Percentiles rank a stretch among this genome's conserved stretches.
Evolutionary conservation across 1,140 invertebrate species (phyloP).

Genomic region (Pseudoatta argentina): DNA sequence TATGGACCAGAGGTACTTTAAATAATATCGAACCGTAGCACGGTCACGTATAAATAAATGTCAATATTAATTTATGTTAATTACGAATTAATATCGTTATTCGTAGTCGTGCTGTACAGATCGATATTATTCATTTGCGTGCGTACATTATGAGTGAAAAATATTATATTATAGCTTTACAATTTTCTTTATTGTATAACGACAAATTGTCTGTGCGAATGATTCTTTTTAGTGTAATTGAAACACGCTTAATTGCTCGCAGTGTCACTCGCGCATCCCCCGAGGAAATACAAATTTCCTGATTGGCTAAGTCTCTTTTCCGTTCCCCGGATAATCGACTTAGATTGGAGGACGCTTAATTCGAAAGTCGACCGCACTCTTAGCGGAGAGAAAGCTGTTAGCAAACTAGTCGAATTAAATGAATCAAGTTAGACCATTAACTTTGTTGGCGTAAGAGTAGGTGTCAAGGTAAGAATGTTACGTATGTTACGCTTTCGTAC

Average conservation of each 20-base stretch:
- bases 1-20: background rate
- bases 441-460: slow-evolving; percentile 60
- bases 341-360: slow-evolving; percentile 74
- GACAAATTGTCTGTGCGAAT: slow-evolving; percentile 12
- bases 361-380: slow-evolving; percentile 68
- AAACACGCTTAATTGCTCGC: slow-evolving; percentile 45
- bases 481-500: slow-evolving; percentile 23
- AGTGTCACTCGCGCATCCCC: slow-evolving; percentile 42
- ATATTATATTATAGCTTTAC: slow-evolving; percentile 18
- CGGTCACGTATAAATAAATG: slow-evolving; percentile 45
- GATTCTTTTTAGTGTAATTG: slow-evolving; percentile 61
- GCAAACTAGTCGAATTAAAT: slow-evolving; percentile 76
- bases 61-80: slow-evolving; percentile 63
- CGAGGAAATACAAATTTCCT: slow-evolving; percentile 74
- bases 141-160: background rate
- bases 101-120: background rate
- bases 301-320: slow-evolving; percentile 71
- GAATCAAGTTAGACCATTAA: slow-evolving; percentile 76
- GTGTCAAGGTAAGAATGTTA: slow-evolving; percentile 30
- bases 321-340: slow-evolving; percentile 76
- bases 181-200: slow-evolving; percentile 36
- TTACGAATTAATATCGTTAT: slow-evolving; percentile 50
- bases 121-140: slow-evolving; percentile 40
- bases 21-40: slow-evolving; percentile 25
- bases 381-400: slow-evolving; percentile 59